Evolutionary conservation across 2,113 vertebrate species (phyloP).

Genomic region (Hymenochirus boettgeri): DNA sequence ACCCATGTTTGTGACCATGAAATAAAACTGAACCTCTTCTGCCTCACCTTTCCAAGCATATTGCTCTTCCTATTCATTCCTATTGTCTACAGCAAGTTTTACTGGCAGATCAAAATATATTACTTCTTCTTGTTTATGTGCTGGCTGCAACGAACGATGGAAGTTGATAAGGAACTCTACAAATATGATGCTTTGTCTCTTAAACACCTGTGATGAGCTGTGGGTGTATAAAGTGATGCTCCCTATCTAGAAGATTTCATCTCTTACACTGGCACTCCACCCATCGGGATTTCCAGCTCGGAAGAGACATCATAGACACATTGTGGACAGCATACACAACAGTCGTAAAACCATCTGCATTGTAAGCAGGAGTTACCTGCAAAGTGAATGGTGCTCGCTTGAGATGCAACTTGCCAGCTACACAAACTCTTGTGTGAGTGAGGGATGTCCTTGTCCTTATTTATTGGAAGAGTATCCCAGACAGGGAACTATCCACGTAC

Average conservation of each 20-base stretch:
- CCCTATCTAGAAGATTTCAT: constrained; percentile 63
- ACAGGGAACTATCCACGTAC: constrained; percentile 69
- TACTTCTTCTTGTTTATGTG: constrained; percentile 72
- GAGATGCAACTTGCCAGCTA: constrained; percentile 85
- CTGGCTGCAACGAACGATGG: constrained; percentile 66
- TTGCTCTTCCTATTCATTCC: constrained; percentile 62
- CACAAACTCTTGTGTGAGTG: constrained; percentile 74
- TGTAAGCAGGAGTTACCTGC: constrained; percentile 73
- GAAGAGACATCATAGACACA: constrained; percentile 75
- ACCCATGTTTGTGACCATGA: constrained; percentile 67
- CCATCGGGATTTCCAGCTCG: constrained; percentile 79
- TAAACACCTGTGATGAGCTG: constrained; percentile 73
- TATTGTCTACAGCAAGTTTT: constrained; percentile 63
- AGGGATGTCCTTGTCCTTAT: constrained; percentile 74
- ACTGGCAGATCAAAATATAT: constrained; percentile 73
- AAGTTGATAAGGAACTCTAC: constrained; percentile 56
- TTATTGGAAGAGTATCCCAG: constrained; percentile 73
- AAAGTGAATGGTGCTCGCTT: constrained; percentile 76
- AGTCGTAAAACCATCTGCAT: constrained; percentile 80
- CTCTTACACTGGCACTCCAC: constrained; percentile 76
- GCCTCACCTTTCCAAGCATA: constrained; percentile 52
- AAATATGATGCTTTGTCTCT: constrained; percentile 82
- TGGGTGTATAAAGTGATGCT: constrained; percentile 75
- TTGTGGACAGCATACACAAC: constrained; percentile 74
- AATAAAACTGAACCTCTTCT: constrained; percentile 61